Conservation (phyloP, 92 coral and sea anemone genomes). For the Epizoanthus stellaris region DNA sequence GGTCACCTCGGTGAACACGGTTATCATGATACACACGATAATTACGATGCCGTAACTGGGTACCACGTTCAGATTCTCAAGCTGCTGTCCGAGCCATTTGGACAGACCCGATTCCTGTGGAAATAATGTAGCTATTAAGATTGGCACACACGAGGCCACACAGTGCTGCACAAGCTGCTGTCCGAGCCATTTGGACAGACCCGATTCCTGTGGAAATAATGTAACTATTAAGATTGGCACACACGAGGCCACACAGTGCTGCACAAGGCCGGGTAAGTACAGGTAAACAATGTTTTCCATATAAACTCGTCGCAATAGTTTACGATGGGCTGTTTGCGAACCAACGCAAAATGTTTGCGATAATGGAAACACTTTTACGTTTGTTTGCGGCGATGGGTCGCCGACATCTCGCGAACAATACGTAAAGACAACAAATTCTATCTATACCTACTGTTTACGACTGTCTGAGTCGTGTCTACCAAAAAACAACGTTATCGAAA, state of each 20-base stretch:
- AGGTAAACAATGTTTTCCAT: no score
- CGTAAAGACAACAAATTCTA: no score
- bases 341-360: no score
- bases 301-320: no score
- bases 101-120: conserved; percentile 88
- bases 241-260: background rate
- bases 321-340: no score
- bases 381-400: no score
- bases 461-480: no score
- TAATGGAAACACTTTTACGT: no score
- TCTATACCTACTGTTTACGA: no score
- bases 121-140: no score
- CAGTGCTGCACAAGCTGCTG: conserved; percentile 53
- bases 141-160: background rate
- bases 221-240: background rate
- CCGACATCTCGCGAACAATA: no score
- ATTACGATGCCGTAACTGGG: conserved; percentile 87
- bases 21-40: conserved; percentile 73
- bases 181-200: conserved; percentile 92
- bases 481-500: no score
- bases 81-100: conserved; percentile 86
- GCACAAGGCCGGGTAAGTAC: background rate
- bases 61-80: conserved; percentile 61
- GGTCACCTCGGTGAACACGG: conserved; percentile 87
- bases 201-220: conserved; percentile 67